Conservation (phyloP, 2,888 invertebrate species). For the Drosophila atripex region DNA sequence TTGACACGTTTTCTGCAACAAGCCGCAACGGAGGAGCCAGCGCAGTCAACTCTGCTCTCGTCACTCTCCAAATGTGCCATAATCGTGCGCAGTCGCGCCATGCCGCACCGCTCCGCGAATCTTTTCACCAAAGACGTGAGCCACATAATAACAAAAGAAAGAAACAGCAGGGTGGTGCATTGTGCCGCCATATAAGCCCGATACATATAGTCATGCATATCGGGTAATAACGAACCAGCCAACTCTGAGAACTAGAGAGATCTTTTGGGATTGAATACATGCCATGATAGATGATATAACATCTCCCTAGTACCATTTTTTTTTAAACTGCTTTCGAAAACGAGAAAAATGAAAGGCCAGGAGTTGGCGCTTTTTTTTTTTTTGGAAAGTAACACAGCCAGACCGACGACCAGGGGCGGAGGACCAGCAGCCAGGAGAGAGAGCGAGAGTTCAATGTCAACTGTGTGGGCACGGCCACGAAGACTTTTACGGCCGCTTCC, state of each 20-base stretch:
- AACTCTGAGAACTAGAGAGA: constrained; percentile 8
- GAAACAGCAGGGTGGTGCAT: constrained; percentile 52
- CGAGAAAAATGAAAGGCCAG: constrained; percentile 72
- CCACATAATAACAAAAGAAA: constrained; percentile 69
- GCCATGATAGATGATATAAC: no score
- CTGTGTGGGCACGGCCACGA: constrained; percentile 55
- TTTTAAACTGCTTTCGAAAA: constrained; percentile 4
- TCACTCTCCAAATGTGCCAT: constrained; percentile 67
- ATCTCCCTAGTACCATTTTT: not conserved
- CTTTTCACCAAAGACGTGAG: constrained; percentile 68
- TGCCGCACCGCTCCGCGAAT: constrained; percentile 55
- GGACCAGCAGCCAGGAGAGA: not conserved
- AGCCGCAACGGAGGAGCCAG: constrained; percentile 55
- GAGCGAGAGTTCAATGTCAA: constrained; percentile 72
- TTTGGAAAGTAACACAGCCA: constrained; percentile 67
- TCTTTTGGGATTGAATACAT: no score
- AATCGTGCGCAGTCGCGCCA: constrained; percentile 77
- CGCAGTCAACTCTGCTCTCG: constrained; percentile 43
- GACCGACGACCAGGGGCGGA: no score
- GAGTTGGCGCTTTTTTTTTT: constrained; percentile 57
- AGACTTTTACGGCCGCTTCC: constrained; percentile 60
- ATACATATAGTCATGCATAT: constrained; percentile 17
- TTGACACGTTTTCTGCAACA: constrained; percentile 62
- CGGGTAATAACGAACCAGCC: no score
- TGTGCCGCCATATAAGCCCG: constrained; percentile 38